A percentile compares a stretch with the other conserved stretches of the same genome.
These are phyloP conservation scores for Potamilus streckersoni DNA, from an alignment of 1,140 invertebrate species.

Conservation along the genomic window DNA sequence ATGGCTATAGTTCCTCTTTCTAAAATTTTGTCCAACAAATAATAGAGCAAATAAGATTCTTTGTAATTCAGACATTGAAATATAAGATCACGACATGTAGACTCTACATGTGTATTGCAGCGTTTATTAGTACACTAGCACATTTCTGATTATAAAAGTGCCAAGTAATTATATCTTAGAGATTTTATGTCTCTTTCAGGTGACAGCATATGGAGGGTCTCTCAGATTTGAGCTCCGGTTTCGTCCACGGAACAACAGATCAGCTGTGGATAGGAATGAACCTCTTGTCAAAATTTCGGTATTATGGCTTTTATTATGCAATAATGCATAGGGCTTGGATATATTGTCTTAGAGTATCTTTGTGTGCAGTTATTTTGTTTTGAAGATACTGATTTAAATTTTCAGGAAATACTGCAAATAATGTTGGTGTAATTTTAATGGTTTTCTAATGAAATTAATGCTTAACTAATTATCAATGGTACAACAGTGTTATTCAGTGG, in stretches of 20 bases:
- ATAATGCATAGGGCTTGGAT: no score
- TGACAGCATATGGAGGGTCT: slow-evolving; percentile 89
- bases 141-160: slow-evolving; percentile 9
- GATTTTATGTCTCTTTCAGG: slow-evolving; percentile 30
- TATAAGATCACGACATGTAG: not conserved
- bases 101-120: not conserved
- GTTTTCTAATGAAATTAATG: not conserved
- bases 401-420: not conserved
- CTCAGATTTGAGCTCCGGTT: slow-evolving; percentile 86
- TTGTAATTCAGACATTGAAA: not conserved
- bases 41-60: not conserved
- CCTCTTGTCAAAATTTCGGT: slow-evolving; percentile 86
- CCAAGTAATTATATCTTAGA: no score
- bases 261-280: slow-evolving; percentile 66
- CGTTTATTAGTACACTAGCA: not conserved
- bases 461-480: not conserved
- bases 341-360: no score
- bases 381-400: slow-evolving; percentile 17
- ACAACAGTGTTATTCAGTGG: no score
- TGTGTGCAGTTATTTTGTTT: no score
- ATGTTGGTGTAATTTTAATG: not conserved
- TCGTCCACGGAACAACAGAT: slow-evolving; percentile 46
- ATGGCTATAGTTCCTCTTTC: no score
- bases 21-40: no score
- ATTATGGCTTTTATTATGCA: not conserved